Evolutionary conservation across 2,888 invertebrate genomes (phyloP).

Genomic region (Galerucella calmariensis): DNA sequence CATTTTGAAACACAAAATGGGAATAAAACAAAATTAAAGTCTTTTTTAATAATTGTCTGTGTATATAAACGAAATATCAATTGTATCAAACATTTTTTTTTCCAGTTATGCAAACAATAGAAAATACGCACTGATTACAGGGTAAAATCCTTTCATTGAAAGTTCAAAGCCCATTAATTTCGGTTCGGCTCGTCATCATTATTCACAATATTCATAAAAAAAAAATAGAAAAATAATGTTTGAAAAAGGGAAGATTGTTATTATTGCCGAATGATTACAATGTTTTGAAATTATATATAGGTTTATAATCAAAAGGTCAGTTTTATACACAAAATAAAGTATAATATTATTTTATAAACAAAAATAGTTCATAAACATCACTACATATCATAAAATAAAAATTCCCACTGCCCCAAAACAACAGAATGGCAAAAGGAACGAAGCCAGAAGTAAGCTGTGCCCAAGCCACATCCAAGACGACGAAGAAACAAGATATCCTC

Average conservation of each 20-base stretch:
- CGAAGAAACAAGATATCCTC: no score
- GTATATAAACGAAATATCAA: neutral
- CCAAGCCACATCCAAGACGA: no score
- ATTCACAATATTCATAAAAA: conserved; percentile 2
- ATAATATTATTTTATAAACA: no score
- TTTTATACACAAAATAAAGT: no score
- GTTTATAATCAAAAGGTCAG: neutral
- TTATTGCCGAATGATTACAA: neutral
- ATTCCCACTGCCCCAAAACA: no score
- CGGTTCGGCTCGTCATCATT: neutral
- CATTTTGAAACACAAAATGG: no score
- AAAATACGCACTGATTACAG: neutral
- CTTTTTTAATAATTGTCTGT: neutral
- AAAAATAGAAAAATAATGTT: neutral
- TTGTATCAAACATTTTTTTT: neutral
- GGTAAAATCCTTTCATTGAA: neutral
- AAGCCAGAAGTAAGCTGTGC: no score
- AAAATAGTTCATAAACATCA: no score
- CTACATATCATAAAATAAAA: no score
- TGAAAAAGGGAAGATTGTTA: neutral
- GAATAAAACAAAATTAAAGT: neutral
- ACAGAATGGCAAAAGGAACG: no score
- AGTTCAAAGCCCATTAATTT: conserved; percentile 2
- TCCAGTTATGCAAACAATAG: neutral
- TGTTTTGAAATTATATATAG: neutral